A percentile compares a stretch with the other conserved stretches of the same genome.
phyloP scores from a whole-genome alignment of 2,113 vertebrate genomes.

The Diphyllodes magnificus region DNA sequence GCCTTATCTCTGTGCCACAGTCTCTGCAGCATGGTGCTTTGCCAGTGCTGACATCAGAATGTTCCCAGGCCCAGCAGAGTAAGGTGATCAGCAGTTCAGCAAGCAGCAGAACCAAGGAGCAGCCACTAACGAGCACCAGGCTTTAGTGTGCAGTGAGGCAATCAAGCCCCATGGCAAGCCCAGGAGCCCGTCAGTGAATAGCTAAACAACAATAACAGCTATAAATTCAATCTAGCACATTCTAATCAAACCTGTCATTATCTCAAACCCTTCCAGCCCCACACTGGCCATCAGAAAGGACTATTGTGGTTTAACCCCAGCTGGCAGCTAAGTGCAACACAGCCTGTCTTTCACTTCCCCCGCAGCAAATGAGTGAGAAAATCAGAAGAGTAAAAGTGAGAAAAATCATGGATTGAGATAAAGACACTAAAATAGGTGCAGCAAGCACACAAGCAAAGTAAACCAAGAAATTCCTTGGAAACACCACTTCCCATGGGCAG shows the following conservation, averaged over 20 bases:
- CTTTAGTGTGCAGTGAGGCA: background rate
- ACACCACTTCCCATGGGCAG: background rate
- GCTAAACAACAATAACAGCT: background rate
- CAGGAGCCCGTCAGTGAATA: background rate
- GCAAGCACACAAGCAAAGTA: background rate
- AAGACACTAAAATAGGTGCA: background rate
- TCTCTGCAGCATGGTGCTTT: background rate
- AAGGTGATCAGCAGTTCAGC: background rate
- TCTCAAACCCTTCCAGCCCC: background rate
- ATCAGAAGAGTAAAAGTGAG: background rate
- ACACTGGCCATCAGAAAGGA: background rate
- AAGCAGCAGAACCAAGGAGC: background rate
- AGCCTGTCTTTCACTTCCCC: accelerated
- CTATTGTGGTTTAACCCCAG: background rate
- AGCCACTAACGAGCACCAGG: background rate
- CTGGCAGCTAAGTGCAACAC: accelerated
- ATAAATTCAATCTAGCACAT: background rate
- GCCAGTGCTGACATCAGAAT: background rate
- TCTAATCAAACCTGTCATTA: background rate
- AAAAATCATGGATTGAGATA: background rate
- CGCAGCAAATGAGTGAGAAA: background rate
- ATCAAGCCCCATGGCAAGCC: background rate
- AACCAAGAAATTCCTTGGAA: background rate
- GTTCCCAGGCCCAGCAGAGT: background rate
- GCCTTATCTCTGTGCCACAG: background rate